These are phyloP conservation scores for Atrina japonica DNA, from an alignment of 2,888 invertebrate species.

Conservation along the genomic window DNA sequence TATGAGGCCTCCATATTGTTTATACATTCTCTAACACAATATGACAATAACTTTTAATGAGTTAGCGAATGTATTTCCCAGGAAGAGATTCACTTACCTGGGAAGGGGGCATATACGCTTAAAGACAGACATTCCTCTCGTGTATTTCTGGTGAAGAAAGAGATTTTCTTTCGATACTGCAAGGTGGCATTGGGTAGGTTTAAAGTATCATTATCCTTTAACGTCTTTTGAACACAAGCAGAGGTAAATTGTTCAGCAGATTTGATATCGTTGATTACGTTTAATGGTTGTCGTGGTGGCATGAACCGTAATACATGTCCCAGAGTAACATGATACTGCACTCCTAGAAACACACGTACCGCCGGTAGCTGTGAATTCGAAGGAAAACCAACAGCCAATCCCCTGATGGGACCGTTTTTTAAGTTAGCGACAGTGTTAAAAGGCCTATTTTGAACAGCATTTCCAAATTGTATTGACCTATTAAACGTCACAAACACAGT, in stretches of 20 bases:
- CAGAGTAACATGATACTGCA: slow-evolving; percentile 96
- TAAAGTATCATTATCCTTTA: not conserved
- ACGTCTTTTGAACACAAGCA: slow-evolving; percentile 14
- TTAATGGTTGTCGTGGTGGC: slow-evolving; percentile 95
- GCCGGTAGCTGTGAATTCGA: slow-evolving; percentile 78
- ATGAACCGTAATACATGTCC: slow-evolving; percentile 93
- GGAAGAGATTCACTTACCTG: slow-evolving; percentile 14
- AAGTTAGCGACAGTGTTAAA: slow-evolving; percentile 83
- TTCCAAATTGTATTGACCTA: not conserved
- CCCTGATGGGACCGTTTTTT: slow-evolving; percentile 92
- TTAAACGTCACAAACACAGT: no score
- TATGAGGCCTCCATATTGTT: no score
- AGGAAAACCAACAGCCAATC: slow-evolving; percentile 77
- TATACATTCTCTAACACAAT: no score
- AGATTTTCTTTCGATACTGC: no score
- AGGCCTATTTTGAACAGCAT: not conserved
- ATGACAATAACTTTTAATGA: no score
- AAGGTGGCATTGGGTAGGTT: not conserved
- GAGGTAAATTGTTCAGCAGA: not conserved
- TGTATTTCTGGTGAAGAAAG: not conserved
- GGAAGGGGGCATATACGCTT: slow-evolving; percentile 7
- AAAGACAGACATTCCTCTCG: slow-evolving; percentile 17
- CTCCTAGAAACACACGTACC: slow-evolving; percentile 93
- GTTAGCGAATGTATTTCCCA: no score
- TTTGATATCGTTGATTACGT: slow-evolving; percentile 86